Base-by-base conservation (phyloP, 2,113 vertebrate genomes). In the Lucifuga dentata region DNA sequence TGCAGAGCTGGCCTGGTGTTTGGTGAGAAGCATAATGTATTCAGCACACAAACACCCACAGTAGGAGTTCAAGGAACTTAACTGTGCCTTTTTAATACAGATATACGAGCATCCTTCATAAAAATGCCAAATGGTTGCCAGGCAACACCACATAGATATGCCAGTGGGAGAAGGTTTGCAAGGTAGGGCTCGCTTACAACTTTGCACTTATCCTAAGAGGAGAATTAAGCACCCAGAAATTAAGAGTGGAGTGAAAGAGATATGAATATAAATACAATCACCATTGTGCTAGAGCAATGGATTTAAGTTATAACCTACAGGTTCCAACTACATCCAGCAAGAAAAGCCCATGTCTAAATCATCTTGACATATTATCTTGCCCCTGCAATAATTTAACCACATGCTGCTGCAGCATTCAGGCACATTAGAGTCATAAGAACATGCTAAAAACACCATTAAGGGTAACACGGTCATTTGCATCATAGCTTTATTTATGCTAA, bases 121-220 rank as follows among this genome's bases (percentile, higher is more conserved):
- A 56, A 82, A 85, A 86, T 74, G 73, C 55, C 76, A 44, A 73
- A 45, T 76, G 55, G 86, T 88, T 90, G 71, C 90, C 73, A 79
- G 64, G 86, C 81, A 91, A 89, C 86, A 77, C n/a, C n/a, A n/a
- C n/a, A 36, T 69, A 78, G 65, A 74, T 32, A 56, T 64, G 38
- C 69, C 69, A 68, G 70, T 60, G 52, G 12, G 58, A 81, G 73
- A 73, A 1, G 1, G 62, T 79, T 85, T 60, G 55, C 46, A 44
- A 76, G 45, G 50, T 63, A 66, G 17, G 33, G 11, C 43, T 67
- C 61, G 52, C 40, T 52, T 66, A 62, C 65, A 85, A 78, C 71
- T 73, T 71, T 61, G 29, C 57, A 68, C 58, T 78, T 33, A 68
- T 76, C 67, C 38, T 41, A 19, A 74, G 38, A 78, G 60, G 55